phyloP scores from a whole-genome alignment of 2,888 invertebrate genomes.

The Archips crataeganus region DNA sequence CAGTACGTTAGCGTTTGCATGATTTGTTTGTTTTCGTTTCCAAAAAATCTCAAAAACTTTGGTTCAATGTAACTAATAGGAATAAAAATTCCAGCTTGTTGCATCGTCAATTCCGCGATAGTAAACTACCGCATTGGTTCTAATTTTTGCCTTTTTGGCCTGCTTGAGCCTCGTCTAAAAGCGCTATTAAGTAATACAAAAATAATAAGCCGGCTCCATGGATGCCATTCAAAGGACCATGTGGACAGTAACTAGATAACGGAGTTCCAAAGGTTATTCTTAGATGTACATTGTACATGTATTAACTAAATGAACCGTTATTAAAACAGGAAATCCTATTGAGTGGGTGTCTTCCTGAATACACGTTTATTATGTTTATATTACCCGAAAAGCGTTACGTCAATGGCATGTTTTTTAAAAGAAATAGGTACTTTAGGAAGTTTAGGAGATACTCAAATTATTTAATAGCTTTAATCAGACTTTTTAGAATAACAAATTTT shows the following conservation, averaged over 20 bases:
- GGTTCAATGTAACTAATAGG: too few species aligned
- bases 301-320: neutral
- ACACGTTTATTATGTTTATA: slow-evolving; percentile 31
- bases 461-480: neutral
- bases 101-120: too few species aligned
- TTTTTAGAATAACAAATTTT: too few species aligned
- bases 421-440: too few species aligned
- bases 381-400: slow-evolving; percentile 7
- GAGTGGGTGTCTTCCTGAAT: slow-evolving; percentile 35
- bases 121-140: too few species aligned
- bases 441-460: neutral
- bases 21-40: too few species aligned
- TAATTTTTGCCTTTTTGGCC: neutral
- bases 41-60: too few species aligned
- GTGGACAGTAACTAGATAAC: neutral
- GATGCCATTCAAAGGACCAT: neutral
- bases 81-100: too few species aligned
- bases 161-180: neutral
- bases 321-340: slow-evolving; percentile 24
- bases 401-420: slow-evolving; percentile 3
- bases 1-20: too few species aligned
- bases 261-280: neutral
- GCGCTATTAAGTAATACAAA: neutral
- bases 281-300: neutral
- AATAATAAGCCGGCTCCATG: neutral